phyloP scores from a whole-genome alignment of 2,797 vertebrate species.

The Pristis pectinata region DNA sequence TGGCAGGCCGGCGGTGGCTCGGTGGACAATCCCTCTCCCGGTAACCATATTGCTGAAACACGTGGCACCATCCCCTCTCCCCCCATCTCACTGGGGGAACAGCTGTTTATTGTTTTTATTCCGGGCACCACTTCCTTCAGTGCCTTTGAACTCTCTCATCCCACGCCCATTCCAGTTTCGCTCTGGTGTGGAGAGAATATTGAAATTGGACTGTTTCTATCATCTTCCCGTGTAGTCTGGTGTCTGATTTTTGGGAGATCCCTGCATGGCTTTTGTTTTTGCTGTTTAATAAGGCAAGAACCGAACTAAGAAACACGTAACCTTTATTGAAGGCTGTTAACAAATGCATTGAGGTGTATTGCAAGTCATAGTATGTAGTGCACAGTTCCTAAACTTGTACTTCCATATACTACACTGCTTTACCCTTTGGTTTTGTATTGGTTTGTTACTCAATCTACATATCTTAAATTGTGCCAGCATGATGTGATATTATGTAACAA shows the following conservation, averaged over 20 bases:
- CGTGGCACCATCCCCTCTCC: neutral
- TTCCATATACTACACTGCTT: too few species aligned
- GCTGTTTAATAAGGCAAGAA: neutral
- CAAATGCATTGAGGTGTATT: too few species aligned
- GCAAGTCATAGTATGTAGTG: too few species aligned
- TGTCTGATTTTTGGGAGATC: neutral
- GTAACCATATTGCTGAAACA: neutral
- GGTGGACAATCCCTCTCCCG: neutral
- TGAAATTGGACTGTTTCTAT: neutral
- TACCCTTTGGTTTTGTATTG: too few species aligned
- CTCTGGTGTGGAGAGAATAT: neutral
- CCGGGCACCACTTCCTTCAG: neutral
- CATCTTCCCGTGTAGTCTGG: neutral
- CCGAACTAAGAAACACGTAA: too few species aligned
- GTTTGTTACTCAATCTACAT: too few species aligned
- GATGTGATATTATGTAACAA: too few species aligned
- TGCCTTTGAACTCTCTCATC: neutral
- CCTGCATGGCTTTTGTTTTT: neutral
- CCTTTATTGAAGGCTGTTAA: too few species aligned
- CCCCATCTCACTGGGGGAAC: too few species aligned
- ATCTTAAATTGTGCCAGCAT: too few species aligned
- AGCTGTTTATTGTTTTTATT: neutral
- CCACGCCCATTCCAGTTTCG: neutral
- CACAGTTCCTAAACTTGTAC: too few species aligned
- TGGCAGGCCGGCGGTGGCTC: neutral